Percentiles rank a stretch among this genome's conserved stretches.
These are phyloP conservation scores for Sipunculus nudus DNA, from an alignment of 2,888 invertebrate genomes.

Conservation along the genomic window DNA sequence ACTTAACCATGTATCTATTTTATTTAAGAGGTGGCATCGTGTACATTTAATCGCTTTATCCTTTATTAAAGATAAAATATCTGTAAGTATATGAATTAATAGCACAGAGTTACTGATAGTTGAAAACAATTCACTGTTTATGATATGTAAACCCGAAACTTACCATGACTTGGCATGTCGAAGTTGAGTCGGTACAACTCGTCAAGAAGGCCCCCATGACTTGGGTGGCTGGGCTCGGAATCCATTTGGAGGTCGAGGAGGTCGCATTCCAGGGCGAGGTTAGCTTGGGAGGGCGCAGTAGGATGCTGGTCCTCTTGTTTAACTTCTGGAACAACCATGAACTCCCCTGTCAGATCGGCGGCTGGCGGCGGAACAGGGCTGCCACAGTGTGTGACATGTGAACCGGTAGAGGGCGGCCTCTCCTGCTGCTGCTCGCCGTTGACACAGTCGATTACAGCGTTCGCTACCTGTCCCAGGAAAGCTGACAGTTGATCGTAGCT, in stretches of 20 bases:
- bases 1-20: neutral
- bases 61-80: too few species aligned
- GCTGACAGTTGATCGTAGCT: too few species aligned
- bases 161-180: slow-evolving; percentile 29
- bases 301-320: neutral
- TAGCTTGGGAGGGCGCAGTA: neutral
- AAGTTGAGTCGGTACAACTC: slow-evolving; percentile 25
- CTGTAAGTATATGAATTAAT: too few species aligned
- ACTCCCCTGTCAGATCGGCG: slow-evolving; percentile 6
- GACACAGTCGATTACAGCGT: too few species aligned
- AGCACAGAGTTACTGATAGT: too few species aligned
- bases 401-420: neutral
- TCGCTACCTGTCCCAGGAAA: too few species aligned
- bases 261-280: neutral
- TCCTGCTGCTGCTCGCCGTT: neutral
- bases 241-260: too few species aligned
- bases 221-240: too few species aligned
- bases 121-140: too few species aligned
- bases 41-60: too few species aligned
- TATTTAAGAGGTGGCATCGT: neutral
- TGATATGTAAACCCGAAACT: too few species aligned
- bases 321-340: slow-evolving; percentile 14
- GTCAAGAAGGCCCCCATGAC: slow-evolving; percentile 4
- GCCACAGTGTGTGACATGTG: slow-evolving; percentile 3
- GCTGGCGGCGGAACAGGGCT: neutral